Evolutionary conservation across 2,888 invertebrate genomes (phyloP).

Genomic region (Saturnia pavonia): DNA sequence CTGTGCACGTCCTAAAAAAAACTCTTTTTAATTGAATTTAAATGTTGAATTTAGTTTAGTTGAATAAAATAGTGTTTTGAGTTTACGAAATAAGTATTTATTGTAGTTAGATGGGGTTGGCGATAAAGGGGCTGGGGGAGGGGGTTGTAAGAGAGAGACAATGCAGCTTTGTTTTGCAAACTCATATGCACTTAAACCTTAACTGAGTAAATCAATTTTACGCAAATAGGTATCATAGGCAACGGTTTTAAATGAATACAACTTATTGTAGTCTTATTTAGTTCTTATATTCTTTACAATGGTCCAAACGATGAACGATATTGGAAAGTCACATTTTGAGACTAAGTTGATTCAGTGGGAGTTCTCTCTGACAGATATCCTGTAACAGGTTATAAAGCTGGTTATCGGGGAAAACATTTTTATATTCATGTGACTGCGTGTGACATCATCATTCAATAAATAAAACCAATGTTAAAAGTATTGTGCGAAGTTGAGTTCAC

Average conservation of each 20-base stretch:
- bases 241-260: neutral
- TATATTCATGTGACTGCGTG: no score
- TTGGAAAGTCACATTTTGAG: neutral
- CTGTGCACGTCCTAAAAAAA: neutral
- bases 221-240: neutral
- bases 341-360: neutral
- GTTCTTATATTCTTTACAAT: neutral
- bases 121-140: neutral
- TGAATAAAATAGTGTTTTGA: neutral
- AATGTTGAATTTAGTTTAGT: neutral
- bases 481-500: no score
- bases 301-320: neutral
- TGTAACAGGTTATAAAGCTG: no score
- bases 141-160: neutral
- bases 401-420: no score
- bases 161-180: neutral
- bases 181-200: neutral
- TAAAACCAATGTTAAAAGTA: no score
- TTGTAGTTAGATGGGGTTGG: neutral
- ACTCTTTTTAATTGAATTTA: neutral
- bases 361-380: neutral
- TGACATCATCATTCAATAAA: no score
- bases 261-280: neutral
- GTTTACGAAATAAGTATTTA: neutral
- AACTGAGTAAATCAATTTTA: neutral